Evolutionary conservation across 2,888 invertebrate species (phyloP).

Genomic region (Standfussiana lucernea): DNA sequence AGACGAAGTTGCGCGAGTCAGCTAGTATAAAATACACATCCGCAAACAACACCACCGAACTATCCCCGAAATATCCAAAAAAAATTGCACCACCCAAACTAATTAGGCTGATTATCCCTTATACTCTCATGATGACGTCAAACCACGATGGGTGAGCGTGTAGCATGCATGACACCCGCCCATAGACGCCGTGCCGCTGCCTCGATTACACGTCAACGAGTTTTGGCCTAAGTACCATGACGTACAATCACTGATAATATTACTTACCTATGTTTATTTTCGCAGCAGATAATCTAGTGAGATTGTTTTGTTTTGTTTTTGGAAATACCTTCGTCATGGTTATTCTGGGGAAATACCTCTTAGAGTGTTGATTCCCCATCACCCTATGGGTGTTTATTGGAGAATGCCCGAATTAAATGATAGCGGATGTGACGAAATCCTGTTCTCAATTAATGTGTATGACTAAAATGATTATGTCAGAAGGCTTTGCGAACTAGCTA

Average conservation of each 20-base stretch:
- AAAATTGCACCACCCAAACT: background rate
- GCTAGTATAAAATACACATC: background rate
- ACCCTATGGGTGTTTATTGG: background rate
- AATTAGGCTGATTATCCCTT: conserved; percentile 29
- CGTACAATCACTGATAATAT: conserved; percentile 31
- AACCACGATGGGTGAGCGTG: conserved; percentile 57
- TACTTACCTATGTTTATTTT: conserved; percentile 42
- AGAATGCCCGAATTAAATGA: background rate
- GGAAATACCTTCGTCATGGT: background rate
- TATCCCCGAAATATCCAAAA: background rate
- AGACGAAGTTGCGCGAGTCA: too few relatives aligned
- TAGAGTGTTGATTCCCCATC: background rate
- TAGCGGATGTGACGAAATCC: background rate
- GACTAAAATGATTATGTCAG: background rate
- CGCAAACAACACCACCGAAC: background rate
- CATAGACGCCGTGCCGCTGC: conserved; percentile 16
- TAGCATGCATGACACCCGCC: conserved; percentile 30
- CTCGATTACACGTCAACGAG: conserved; percentile 47
- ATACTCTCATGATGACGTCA: conserved; percentile 38
- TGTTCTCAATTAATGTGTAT: background rate
- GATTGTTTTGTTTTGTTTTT: background rate
- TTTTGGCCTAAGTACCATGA: conserved; percentile 49
- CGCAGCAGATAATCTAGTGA: conserved; percentile 14
- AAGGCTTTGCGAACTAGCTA: background rate
- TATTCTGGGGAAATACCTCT: background rate